phyloP scores from a whole-genome alignment of 1,140 invertebrate species.

The Macrostomum lignano region DNA sequence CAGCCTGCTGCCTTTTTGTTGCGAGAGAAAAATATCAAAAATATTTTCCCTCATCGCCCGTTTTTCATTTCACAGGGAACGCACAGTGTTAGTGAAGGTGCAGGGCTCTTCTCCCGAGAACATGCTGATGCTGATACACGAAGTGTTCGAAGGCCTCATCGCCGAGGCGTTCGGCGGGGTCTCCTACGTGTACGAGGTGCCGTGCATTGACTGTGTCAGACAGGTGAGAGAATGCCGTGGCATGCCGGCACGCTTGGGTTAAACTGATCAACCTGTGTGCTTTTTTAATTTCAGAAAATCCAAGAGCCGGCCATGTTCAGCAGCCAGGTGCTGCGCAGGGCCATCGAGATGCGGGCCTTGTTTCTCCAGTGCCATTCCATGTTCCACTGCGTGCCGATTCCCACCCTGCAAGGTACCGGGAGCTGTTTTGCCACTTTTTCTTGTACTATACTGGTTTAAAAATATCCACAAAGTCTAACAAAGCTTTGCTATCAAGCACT shows the following conservation, averaged over 20 bases:
- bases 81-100: too few relatives aligned
- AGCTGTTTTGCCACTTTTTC: too few relatives aligned
- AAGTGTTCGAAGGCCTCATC: slow-evolving; percentile 8
- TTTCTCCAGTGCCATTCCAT: slow-evolving; percentile 24
- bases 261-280: too few relatives aligned
- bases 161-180: slow-evolving; percentile 8
- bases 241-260: too few relatives aligned
- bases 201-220: slow-evolving; percentile 21
- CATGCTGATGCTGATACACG: slow-evolving; percentile 7
- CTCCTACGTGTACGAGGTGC: slow-evolving; percentile 10
- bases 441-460: too few relatives aligned
- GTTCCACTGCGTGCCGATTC: slow-evolving; percentile 22
- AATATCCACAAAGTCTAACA: too few relatives aligned
- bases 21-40: too few relatives aligned
- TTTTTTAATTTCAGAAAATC: slow-evolving; percentile 11
- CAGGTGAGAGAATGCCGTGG: slow-evolving; percentile 11
- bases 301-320: slow-evolving; percentile 17
- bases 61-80: too few relatives aligned
- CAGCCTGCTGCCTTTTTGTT: too few relatives aligned
- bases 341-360: slow-evolving; percentile 15
- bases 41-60: too few relatives aligned
- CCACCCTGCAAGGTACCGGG: slow-evolving; percentile 15
- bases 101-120: slow-evolving; percentile 8
- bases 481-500: too few relatives aligned
- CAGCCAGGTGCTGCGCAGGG: slow-evolving; percentile 13